Evolutionary conservation across 2,888 invertebrate species (phyloP).

Genomic region (Venusia cambrica): DNA sequence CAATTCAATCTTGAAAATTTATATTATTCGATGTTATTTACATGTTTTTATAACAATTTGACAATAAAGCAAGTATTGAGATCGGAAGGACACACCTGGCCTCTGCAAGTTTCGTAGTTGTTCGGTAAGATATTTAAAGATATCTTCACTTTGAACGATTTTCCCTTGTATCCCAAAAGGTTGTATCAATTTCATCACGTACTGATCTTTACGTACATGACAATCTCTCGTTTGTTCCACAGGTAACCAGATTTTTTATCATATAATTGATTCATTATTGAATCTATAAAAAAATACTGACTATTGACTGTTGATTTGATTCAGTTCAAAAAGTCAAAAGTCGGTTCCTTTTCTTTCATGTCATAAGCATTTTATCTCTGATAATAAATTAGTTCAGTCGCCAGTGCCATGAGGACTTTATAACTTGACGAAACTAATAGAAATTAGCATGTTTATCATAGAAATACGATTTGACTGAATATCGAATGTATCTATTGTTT

Average conservation of each 20-base stretch:
- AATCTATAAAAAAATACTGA: no score
- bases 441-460: constrained; percentile 36
- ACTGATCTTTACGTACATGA: no score
- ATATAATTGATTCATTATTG: no score
- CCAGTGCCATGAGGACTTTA: no score
- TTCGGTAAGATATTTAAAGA: constrained; percentile 32
- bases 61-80: constrained; percentile 7
- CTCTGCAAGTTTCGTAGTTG: constrained; percentile 18
- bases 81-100: constrained; percentile 17
- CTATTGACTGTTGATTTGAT: no score
- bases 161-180: constrained; percentile 14
- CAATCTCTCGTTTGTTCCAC: no score
- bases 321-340: no score
- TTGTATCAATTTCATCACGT: no score
- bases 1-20: constrained; percentile 15
- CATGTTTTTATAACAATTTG: constrained; percentile 13
- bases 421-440: constrained; percentile 22
- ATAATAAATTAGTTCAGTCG: no score
- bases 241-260: no score
- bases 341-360: no score
- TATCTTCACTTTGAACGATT: constrained; percentile 27
- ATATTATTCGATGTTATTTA: constrained; percentile 9
- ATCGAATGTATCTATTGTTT: constrained; percentile 60
- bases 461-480: constrained; percentile 61
- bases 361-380: no score